Conservation (phyloP, 1,140 invertebrate species). For the Bombus soroeensis region DNA sequence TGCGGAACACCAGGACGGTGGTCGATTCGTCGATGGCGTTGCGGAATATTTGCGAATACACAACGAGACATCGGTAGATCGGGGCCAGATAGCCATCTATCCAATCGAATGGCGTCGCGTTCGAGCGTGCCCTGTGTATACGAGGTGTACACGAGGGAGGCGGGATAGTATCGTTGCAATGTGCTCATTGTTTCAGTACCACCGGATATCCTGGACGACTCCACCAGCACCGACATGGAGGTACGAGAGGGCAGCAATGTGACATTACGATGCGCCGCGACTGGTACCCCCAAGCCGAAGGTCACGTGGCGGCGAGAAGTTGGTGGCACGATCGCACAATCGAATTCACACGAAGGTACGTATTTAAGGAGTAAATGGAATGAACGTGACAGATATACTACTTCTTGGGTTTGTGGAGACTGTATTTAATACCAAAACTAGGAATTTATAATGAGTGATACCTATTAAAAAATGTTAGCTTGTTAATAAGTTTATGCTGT, state of each 20-base stretch:
- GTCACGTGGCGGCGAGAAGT: constrained; percentile 92
- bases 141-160: constrained; percentile 26
- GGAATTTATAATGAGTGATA: background rate
- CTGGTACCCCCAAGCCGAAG: constrained; percentile 91
- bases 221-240: constrained; percentile 93
- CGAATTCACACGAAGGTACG: constrained; percentile 77
- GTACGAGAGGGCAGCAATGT: constrained; percentile 93
- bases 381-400: no score
- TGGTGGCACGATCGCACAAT: constrained; percentile 71
- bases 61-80: constrained; percentile 28
- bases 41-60: constrained; percentile 55
- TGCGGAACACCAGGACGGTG: no score
- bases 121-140: constrained; percentile 27
- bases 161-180: constrained; percentile 40
- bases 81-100: constrained; percentile 61
- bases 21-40: constrained; percentile 31
- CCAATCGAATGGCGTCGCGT: constrained; percentile 31
- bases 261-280: constrained; percentile 92
- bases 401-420: no score
- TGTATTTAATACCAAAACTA: no score
- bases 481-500: background rate
- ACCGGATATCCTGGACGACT: constrained; percentile 93
- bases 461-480: background rate
- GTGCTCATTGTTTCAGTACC: constrained; percentile 87
- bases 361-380: constrained; percentile 8